These are phyloP conservation scores for Phrynocephalus versicolor DNA, from an alignment of 2,113 vertebrate species.

Conservation along the genomic window DNA sequence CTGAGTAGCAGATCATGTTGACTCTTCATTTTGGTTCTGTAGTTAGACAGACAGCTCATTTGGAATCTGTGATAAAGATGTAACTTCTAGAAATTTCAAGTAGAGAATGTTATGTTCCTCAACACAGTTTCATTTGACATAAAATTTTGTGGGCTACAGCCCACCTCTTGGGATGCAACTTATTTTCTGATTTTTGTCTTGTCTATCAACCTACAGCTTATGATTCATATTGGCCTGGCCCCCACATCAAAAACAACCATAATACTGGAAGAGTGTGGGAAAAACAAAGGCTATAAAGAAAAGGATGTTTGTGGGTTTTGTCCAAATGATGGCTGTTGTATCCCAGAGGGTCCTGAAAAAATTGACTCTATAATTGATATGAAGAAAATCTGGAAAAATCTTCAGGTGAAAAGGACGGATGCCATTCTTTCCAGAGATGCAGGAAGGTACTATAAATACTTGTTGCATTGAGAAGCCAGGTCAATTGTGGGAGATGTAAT, in stretches of 20 bases:
- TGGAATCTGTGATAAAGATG: too few species aligned
- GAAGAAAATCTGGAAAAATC: constrained; percentile 72
- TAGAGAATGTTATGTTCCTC: too few species aligned
- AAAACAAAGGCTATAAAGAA: constrained; percentile 81
- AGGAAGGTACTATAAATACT: constrained; percentile 80
- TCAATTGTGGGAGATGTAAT: constrained; percentile 5
- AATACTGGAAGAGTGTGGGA: constrained; percentile 83
- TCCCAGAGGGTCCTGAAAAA: constrained; percentile 79
- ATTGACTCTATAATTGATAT: constrained; percentile 79
- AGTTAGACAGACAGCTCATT: too few species aligned
- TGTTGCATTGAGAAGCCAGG: fast-evolving
- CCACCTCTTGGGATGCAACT: neutral
- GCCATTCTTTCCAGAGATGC: constrained; percentile 81
- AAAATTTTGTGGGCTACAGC: too few species aligned
- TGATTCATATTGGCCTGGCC: constrained; percentile 79
- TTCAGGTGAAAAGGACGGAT: constrained; percentile 66
- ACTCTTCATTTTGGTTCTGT: too few species aligned
- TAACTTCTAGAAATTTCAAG: too few species aligned
- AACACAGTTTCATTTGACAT: too few species aligned
- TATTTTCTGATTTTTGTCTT: constrained; percentile 43
- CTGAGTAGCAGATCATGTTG: too few species aligned
- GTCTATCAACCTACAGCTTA: constrained; percentile 69
- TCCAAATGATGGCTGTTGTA: constrained; percentile 74
- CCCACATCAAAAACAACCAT: constrained; percentile 71
- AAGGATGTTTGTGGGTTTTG: constrained; percentile 76